Evolutionary conservation across 1,140 invertebrate genomes (phyloP).

Genomic region (Panonychus citri): DNA sequence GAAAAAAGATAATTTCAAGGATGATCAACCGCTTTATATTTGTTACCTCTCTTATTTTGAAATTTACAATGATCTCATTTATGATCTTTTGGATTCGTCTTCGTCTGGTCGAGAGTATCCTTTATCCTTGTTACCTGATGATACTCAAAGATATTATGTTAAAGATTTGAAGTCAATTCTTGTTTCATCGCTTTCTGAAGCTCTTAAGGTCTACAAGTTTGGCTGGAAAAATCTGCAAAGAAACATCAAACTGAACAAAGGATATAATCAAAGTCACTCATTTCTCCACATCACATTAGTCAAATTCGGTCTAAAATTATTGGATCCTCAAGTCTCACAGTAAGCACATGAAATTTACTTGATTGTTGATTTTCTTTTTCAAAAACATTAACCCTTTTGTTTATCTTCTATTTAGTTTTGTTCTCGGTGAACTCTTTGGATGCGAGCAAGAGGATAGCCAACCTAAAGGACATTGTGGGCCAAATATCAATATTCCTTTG

Average conservation of each 20-base stretch:
- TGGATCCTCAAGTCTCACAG: not conserved
- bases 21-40: slow-evolving; percentile 18
- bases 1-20: not conserved
- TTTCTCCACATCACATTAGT: slow-evolving; percentile 2
- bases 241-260: slow-evolving; percentile 55
- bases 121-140: not conserved
- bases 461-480: slow-evolving; percentile 61
- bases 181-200: slow-evolving; percentile 49
- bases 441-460: slow-evolving; percentile 64
- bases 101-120: not conserved
- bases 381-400: no score
- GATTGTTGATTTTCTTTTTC: no score
- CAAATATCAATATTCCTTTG: slow-evolving; percentile 73
- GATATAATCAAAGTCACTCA: slow-evolving; percentile 41
- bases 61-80: slow-evolving; percentile 77
- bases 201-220: slow-evolving; percentile 40
- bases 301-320: not conserved
- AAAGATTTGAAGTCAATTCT: slow-evolving; percentile 43
- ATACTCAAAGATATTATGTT: slow-evolving; percentile 10
- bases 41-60: slow-evolving; percentile 76
- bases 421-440: slow-evolving; percentile 74
- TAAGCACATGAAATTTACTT: no score
- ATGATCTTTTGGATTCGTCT: slow-evolving; percentile 43
- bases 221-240: slow-evolving; percentile 43
- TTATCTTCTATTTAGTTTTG: slow-evolving; percentile 26